phyloP scores from a whole-genome alignment of 2,888 invertebrate genomes.

The Stegophylla sp. region DNA sequence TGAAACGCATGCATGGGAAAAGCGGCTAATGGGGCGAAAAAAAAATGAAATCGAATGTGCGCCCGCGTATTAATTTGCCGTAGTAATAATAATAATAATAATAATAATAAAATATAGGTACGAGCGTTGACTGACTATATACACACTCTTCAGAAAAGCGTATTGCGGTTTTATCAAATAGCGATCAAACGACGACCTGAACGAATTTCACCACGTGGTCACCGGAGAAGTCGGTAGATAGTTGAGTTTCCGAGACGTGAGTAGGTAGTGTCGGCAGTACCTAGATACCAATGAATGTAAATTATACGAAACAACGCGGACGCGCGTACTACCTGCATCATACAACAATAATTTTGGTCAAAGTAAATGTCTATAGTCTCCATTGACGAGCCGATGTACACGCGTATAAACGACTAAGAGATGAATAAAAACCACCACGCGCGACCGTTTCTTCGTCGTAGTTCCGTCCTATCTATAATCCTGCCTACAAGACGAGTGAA shows the following conservation, averaged over 20 bases:
- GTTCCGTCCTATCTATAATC: too few relatives aligned
- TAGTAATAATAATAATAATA: too few relatives aligned
- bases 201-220: background rate
- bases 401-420: background rate
- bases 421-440: slow-evolving; percentile 1
- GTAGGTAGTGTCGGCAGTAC: too few relatives aligned
- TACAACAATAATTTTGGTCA: background rate
- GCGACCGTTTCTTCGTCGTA: background rate
- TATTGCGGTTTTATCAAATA: slow-evolving; percentile 11
- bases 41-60: background rate
- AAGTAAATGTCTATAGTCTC: background rate
- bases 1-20: background rate
- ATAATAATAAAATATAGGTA: too few relatives aligned
- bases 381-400: background rate
- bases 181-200: background rate
- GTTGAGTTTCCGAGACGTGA: too few relatives aligned
- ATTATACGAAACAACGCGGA: too few relatives aligned
- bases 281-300: too few relatives aligned
- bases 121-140: too few relatives aligned
- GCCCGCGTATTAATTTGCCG: background rate
- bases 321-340: too few relatives aligned
- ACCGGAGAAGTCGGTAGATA: background rate
- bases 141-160: too few relatives aligned
- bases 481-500: slow-evolving; percentile 25
- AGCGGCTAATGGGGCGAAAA: background rate